These are phyloP conservation scores for Drosophila bifasciata DNA, from an alignment of 1,140 invertebrate genomes.

Conservation along the genomic window DNA sequence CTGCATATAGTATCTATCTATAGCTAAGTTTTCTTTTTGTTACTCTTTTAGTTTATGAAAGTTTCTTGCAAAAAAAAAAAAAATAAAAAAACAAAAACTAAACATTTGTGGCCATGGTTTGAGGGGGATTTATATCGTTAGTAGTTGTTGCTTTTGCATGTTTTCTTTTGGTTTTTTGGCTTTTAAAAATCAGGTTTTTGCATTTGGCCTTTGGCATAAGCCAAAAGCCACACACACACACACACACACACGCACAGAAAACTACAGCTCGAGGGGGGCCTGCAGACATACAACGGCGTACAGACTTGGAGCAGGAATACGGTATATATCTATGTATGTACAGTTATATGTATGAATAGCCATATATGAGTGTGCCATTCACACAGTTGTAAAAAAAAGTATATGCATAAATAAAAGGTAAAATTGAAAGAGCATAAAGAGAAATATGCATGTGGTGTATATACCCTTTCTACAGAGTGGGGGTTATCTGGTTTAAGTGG, in stretches of 20 bases:
- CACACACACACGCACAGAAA: slow-evolving; percentile 26
- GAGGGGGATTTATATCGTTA: slow-evolving; percentile 19
- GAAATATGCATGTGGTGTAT: slow-evolving; percentile 37
- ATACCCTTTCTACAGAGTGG: no score
- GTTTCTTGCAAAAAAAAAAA: slow-evolving; percentile 7
- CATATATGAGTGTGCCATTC: neutral
- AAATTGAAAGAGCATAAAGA: slow-evolving; percentile 24
- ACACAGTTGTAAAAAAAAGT: no score
- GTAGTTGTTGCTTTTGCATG: slow-evolving; percentile 16
- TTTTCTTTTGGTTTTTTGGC: slow-evolving; percentile 17
- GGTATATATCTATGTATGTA: neutral
- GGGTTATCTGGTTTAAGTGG: no score
- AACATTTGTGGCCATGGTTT: slow-evolving; percentile 26
- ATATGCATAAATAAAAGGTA: slow-evolving; percentile 13
- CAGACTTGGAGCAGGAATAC: no score
- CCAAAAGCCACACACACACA: slow-evolving; percentile 26
- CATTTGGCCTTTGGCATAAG: slow-evolving; percentile 47
- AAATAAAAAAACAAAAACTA: slow-evolving; percentile 10
- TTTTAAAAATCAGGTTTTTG: slow-evolving; percentile 45
- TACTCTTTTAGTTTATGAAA: slow-evolving; percentile 28
- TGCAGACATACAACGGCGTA: slow-evolving; percentile 1
- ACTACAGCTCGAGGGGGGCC: slow-evolving; percentile 19
- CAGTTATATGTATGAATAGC: neutral
- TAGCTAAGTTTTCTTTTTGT: neutral
- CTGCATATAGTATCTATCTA: no score